A percentile compares a stretch with the other conserved stretches of the same genome.
These are phyloP conservation scores for Drymonia ruficornis DNA, from an alignment of 2,888 invertebrate genomes.

Conservation along the genomic window DNA sequence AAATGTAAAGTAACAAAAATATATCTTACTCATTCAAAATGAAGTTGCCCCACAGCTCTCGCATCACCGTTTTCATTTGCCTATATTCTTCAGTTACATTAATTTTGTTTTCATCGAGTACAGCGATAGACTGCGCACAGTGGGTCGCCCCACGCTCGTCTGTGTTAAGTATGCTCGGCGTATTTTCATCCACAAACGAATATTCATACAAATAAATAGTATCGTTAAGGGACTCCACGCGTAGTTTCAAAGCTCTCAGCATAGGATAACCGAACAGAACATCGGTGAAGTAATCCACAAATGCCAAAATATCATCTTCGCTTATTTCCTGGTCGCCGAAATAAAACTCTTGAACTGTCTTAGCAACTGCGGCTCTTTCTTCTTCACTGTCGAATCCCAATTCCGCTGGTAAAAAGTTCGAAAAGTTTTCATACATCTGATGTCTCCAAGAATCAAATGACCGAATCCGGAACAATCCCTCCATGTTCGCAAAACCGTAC, in stretches of 20 bases:
- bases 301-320: constrained; percentile 29
- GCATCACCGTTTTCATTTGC: constrained; percentile 32
- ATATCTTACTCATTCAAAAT: constrained; percentile 41
- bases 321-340: constrained; percentile 47
- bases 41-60: constrained; percentile 43
- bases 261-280: constrained; percentile 44
- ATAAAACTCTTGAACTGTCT: constrained; percentile 49
- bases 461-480: constrained; percentile 39
- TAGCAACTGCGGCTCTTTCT: constrained; percentile 39
- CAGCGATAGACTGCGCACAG: constrained; percentile 40
- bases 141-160: constrained; percentile 48
- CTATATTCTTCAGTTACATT: constrained; percentile 27
- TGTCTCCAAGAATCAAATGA: constrained; percentile 36
- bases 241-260: constrained; percentile 42
- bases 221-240: constrained; percentile 38
- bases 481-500: constrained; percentile 51
- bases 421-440: constrained; percentile 49
- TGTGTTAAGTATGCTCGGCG: constrained; percentile 38
- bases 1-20: too few species aligned
- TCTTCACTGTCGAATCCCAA: constrained; percentile 44
- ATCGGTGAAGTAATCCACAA: constrained; percentile 60
- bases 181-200: constrained; percentile 45
- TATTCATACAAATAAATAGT: constrained; percentile 56
- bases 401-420: constrained; percentile 51
- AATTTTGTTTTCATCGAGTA: constrained; percentile 29